phyloP scores from a whole-genome alignment of 2,113 vertebrate species.

The Melozone crissalis region DNA sequence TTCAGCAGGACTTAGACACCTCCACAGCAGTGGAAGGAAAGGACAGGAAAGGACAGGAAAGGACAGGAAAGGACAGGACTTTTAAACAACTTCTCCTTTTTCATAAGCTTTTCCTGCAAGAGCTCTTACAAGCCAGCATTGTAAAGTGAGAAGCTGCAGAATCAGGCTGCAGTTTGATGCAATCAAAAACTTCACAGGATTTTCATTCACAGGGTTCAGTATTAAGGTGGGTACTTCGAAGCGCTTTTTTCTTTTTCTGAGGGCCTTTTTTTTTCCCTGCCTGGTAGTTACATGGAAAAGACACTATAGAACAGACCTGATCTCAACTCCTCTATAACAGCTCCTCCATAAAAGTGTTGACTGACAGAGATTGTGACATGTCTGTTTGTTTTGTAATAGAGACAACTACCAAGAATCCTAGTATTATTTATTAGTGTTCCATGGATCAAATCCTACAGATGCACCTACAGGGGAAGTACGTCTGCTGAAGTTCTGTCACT shows the following conservation, averaged over 20 bases:
- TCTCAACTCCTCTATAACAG: neutral
- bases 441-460: neutral
- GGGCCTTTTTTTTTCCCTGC: fast-evolving
- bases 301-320: neutral
- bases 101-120: neutral
- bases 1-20: neutral
- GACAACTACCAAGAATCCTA: neutral
- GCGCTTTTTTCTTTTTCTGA: neutral
- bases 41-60: too few species aligned
- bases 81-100: neutral
- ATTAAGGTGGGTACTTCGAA: neutral
- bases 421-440: neutral
- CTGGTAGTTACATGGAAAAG: neutral
- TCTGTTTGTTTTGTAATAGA: neutral
- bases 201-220: neutral
- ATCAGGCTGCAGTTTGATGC: neutral
- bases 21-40: neutral
- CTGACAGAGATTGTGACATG: neutral
- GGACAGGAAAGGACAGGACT: neutral
- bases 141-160: neutral
- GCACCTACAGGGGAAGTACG: fast-evolving
- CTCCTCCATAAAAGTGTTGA: neutral
- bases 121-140: neutral
- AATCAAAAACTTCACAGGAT: too few species aligned
- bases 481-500: neutral